Evolutionary conservation across 2,113 vertebrate species (phyloP), one percentile per base, ranked within the genome.

Genomic region (Halcyon senegalensis): DNA sequence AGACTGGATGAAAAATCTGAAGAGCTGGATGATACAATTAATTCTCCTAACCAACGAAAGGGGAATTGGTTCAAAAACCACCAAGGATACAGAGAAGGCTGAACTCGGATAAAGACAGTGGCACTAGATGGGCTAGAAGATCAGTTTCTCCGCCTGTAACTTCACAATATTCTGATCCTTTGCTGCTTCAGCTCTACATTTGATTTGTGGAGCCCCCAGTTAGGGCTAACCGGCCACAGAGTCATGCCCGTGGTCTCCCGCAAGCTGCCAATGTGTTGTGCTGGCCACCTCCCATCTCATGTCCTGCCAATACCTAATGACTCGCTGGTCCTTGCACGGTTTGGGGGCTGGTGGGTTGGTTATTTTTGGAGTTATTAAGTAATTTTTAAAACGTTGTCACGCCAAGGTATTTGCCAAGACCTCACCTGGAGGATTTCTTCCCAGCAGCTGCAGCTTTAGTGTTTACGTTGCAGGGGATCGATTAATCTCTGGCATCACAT

Each of bases 261-360:
- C 48, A 10, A 43, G 41, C 58, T 51, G 44, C 50, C 48, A 44
- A 37, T 48, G 25, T 1, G 0, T 63, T 17, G 37, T 8, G n/a
- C 48, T 67, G 79, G 60, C 37, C 62, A 30, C 44, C 53, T 91
- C 81, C 59, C 73, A 11, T 11, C 55, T 24, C 24, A 0, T 2
- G 23, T 44, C n/a, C 82, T 87, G 59, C 55, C 83, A 46, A 25
- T 17, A 19, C 10, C 1, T 17, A 63, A 82, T 39, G 25, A 12
- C 39, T 66, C 1, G 3, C 55, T 11, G 50, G 18, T 37, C 44
- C 37, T 75, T 33, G 20, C 5, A 23, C 1, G 1, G 1, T 33
- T 64, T 76, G 33, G 11, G 68, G 18, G 5, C 10, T 39, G n/a
- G 7, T 16, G 7, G 18, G 46, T 46, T 46, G 46, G 9, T 16